These are phyloP conservation scores for Chironomus tentans DNA, from an alignment of 2,888 invertebrate species.

Conservation along the genomic window DNA sequence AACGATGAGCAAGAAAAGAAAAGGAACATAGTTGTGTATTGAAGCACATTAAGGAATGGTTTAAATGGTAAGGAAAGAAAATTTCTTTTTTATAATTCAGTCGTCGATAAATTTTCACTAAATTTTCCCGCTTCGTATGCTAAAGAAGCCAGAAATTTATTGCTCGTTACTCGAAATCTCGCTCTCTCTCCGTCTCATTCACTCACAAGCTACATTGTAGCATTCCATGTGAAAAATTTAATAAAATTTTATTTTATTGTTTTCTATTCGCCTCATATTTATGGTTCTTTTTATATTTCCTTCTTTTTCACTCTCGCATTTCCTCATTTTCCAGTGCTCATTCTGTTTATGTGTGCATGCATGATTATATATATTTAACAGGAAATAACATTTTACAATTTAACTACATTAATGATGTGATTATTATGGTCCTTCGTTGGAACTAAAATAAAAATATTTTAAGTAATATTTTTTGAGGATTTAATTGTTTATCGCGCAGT, in stretches of 20 bases:
- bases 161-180: background rate
- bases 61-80: background rate
- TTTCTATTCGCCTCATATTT: constrained; percentile 6
- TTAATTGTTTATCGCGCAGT: too few species aligned
- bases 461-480: too few species aligned
- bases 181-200: background rate
- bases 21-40: background rate
- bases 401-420: background rate
- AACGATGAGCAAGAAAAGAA: background rate
- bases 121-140: constrained; percentile 12
- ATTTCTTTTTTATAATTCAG: constrained; percentile 5
- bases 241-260: constrained; percentile 5
- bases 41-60: background rate
- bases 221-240: constrained; percentile 1
- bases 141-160: constrained; percentile 10
- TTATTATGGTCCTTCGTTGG: background rate
- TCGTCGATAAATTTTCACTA: constrained; percentile 10
- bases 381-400: background rate
- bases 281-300: background rate
- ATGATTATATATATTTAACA: background rate
- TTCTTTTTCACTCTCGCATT: too few species aligned
- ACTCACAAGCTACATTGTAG: background rate
- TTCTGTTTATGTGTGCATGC: background rate
- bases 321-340: too few species aligned
- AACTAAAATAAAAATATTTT: too few species aligned